Evolutionary conservation across 2,113 vertebrate species (phyloP).

Genomic region (Amazona vittata): DNA sequence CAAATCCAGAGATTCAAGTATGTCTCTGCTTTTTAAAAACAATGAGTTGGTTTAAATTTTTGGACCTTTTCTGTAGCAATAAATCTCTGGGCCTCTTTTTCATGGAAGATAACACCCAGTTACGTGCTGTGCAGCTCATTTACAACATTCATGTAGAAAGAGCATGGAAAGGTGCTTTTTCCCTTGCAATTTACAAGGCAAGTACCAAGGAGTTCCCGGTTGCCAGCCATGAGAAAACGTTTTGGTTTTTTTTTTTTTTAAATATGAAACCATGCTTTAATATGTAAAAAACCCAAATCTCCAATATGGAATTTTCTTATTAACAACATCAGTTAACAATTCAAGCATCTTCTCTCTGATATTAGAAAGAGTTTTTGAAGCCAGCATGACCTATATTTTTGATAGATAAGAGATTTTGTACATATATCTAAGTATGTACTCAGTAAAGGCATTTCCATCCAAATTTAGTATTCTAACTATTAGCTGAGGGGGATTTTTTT

Average conservation of each 20-base stretch:
- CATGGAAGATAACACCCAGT: neutral
- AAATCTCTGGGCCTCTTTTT: neutral
- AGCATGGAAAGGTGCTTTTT: neutral
- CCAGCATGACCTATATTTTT: neutral
- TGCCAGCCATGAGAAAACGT: neutral
- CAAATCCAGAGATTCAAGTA: neutral
- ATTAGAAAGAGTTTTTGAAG: neutral
- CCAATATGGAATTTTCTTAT: neutral
- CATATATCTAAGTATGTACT: neutral
- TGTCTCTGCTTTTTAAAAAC: neutral
- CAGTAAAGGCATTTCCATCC: neutral
- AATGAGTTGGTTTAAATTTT: neutral
- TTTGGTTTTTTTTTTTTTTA: neutral
- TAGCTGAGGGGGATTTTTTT: neutral
- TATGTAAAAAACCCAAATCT: neutral
- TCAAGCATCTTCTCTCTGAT: neutral
- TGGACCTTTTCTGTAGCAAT: neutral
- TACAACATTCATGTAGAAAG: neutral
- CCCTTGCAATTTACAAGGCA: neutral
- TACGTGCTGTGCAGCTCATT: neutral
- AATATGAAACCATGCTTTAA: neutral
- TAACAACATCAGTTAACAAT: neutral
- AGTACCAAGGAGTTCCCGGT: neutral
- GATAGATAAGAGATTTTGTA: neutral
- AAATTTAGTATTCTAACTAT: neutral